Percentiles rank a stretch among this genome's conserved stretches.
Evolutionary conservation across 2,888 invertebrate species (phyloP).

Genomic region (Caradrina clavipalpis): DNA sequence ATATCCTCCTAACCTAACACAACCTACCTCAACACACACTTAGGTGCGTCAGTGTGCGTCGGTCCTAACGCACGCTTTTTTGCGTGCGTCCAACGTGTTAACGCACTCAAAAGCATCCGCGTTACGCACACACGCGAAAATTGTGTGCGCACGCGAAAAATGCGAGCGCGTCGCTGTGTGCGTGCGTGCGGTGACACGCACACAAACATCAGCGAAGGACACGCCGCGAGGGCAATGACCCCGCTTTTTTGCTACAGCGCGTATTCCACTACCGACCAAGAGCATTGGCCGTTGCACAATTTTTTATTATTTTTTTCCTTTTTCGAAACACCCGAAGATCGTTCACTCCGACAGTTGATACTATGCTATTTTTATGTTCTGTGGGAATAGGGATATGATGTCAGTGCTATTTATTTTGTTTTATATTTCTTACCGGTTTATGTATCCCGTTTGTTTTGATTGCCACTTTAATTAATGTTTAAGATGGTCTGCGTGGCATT

Average conservation of each 20-base stretch:
- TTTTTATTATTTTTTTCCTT: conserved; percentile 72
- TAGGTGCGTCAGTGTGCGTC: conserved; percentile 59
- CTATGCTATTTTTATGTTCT: conserved; percentile 74
- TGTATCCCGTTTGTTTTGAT: conserved; percentile 79
- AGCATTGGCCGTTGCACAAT: conserved; percentile 85
- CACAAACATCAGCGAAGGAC: conserved; percentile 86
- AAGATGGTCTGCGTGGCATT: conserved; percentile 30
- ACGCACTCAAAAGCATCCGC: conserved; percentile 80
- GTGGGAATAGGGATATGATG: conserved; percentile 85
- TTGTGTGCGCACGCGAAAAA: conserved; percentile 74
- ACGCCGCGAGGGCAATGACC: conserved; percentile 87
- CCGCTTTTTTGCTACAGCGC: conserved; percentile 88
- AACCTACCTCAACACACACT: conserved; percentile 59
- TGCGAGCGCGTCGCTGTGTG: conserved; percentile 68
- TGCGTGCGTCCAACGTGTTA: conserved; percentile 75
- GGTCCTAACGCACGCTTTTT: conserved; percentile 70
- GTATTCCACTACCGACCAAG: conserved; percentile 83
- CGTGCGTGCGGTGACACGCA: conserved; percentile 80
- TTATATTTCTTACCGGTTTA: conserved; percentile 61
- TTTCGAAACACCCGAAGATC: conserved; percentile 78
- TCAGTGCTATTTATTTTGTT: conserved; percentile 75
- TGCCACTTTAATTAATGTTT: conserved; percentile 64
- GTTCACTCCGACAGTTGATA: conserved; percentile 80
- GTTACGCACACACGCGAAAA: conserved; percentile 77
- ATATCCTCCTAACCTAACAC: conserved; percentile 48